Evolutionary conservation across 2,113 vertebrate species (phyloP).

Genomic region (Cynoglossus semilaevis): DNA sequence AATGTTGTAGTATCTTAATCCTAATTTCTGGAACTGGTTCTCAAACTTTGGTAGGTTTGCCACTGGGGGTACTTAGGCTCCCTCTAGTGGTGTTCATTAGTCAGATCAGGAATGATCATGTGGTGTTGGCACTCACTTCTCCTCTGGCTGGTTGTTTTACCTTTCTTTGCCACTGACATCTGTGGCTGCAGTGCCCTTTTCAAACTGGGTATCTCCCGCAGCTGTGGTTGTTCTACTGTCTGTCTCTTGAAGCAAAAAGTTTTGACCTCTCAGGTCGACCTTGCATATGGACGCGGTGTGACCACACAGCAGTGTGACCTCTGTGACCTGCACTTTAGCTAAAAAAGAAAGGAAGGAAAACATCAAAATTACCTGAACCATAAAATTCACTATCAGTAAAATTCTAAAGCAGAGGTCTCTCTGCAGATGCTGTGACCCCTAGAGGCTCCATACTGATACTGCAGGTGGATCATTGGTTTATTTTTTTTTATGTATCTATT

Average conservation of each 20-base stretch:
- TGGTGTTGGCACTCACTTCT: background rate
- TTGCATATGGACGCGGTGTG: constrained; percentile 51
- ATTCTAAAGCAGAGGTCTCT: no score
- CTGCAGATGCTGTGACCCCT: no score
- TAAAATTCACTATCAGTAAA: no score
- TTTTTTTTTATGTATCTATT: no score
- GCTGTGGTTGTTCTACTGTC: constrained; percentile 25
- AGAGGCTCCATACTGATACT: no score
- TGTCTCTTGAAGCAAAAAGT: constrained; percentile 60
- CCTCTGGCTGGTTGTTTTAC: constrained; percentile 27
- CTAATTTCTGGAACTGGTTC: no score
- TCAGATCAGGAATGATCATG: background rate
- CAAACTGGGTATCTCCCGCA: constrained; percentile 35
- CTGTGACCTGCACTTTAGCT: constrained; percentile 60
- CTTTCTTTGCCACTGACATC: constrained; percentile 59
- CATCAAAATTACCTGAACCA: no score
- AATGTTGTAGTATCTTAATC: no score
- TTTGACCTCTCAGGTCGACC: constrained; percentile 49
- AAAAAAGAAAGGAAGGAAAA: constrained; percentile 9
- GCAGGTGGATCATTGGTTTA: no score
- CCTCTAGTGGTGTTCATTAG: no score
- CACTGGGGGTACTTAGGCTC: no score
- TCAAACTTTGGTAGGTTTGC: no score
- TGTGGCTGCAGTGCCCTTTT: constrained; percentile 49
- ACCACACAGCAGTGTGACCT: constrained; percentile 57